Percentiles rank a stretch among this genome's conserved stretches.
phyloP scores from a whole-genome alignment of 2,888 invertebrate genomes.

The Ectemnius lituratus region DNA sequence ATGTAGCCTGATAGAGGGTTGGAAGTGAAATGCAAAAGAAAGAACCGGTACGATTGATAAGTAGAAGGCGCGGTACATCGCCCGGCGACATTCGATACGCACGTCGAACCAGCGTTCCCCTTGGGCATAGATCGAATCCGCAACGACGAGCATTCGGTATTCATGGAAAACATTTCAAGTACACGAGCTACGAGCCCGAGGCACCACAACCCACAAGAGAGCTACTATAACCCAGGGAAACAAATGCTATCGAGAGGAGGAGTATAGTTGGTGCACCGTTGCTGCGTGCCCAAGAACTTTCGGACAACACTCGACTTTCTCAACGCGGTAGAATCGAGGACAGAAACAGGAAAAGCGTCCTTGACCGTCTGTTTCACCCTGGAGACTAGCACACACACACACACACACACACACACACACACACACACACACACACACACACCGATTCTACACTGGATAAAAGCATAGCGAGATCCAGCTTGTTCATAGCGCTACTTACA shows the following conservation, averaged over 20 bases:
- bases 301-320: slow-evolving; percentile 51
- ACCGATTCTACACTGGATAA: slow-evolving; percentile 9
- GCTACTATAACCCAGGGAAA: slow-evolving; percentile 38
- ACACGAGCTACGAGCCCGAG: slow-evolving; percentile 22
- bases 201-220: slow-evolving; percentile 24
- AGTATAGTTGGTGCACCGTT: no score
- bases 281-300: slow-evolving; percentile 38
- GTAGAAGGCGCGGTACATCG: slow-evolving; percentile 26
- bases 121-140: slow-evolving; percentile 53
- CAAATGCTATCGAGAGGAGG: slow-evolving; percentile 49
- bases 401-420: no score
- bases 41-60: slow-evolving; percentile 41
- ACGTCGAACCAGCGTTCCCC: slow-evolving; percentile 5
- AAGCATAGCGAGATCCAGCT: neutral
- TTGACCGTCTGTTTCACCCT: slow-evolving; percentile 9
- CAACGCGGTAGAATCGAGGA: neutral
- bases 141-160: slow-evolving; percentile 61
- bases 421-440: no score
- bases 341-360: slow-evolving; percentile 11
- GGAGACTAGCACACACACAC: neutral
- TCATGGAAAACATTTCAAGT: slow-evolving; percentile 64
- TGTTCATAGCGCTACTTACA: no score
- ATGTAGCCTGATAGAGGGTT: no score
- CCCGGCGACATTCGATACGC: slow-evolving; percentile 37
- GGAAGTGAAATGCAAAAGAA: slow-evolving; percentile 16